A percentile compares a stretch with the other conserved stretches of the same genome.
These are phyloP conservation scores for Thripadectes ignobilis DNA, from an alignment of 2,797 vertebrate species.

Conservation along the genomic window DNA sequence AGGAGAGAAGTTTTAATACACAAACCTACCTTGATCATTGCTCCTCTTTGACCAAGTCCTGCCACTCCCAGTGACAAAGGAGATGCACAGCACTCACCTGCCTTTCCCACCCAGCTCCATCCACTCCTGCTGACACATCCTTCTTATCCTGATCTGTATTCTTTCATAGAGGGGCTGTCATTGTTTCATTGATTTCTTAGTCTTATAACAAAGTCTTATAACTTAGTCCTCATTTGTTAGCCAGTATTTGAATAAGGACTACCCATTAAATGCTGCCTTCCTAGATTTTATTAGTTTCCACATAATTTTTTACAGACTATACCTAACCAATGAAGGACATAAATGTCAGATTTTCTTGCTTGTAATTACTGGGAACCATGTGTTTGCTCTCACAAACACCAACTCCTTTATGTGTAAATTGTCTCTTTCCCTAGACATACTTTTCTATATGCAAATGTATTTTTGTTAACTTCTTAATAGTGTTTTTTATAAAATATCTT, in stretches of 20 bases:
- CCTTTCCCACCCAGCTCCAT: not conserved
- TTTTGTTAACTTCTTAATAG: not conserved
- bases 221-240: not conserved
- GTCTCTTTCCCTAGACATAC: not conserved
- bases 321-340: not conserved
- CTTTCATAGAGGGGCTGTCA: not conserved
- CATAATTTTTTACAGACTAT: not conserved
- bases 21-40: not conserved
- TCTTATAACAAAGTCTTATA: not conserved
- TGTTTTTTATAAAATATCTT: not conserved
- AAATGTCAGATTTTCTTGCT: not conserved
- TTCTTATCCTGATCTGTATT: not conserved
- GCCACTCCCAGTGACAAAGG: not conserved
- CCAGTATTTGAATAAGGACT: not conserved
- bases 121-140: not conserved
- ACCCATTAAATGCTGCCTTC: not conserved
- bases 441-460: not conserved
- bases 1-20: not conserved
- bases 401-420: not conserved
- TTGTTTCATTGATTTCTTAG: not conserved
- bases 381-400: not conserved
- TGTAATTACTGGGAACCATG: not conserved
- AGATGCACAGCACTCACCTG: not conserved
- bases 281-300: not conserved
- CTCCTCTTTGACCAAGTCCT: fast-evolving